Evolutionary conservation across 2,888 invertebrate genomes (phyloP).

Genomic region (Nemotelus pantherinus): DNA sequence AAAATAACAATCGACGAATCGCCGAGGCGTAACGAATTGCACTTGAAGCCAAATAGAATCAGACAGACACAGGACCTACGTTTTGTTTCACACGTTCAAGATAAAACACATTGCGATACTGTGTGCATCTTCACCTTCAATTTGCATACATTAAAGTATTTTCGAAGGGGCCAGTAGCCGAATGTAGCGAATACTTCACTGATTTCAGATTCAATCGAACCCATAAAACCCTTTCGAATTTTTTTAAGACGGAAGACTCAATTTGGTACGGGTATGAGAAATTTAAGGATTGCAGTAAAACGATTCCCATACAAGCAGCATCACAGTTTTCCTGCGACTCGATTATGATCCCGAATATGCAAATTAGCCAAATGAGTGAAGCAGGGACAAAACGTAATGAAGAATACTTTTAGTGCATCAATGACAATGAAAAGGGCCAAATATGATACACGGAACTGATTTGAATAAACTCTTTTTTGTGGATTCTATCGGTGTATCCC

Average conservation of each 20-base stretch:
- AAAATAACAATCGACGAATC: constrained; percentile 45
- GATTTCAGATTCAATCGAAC: constrained; percentile 17
- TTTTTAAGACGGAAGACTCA: not conserved
- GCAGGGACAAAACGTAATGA: not conserved
- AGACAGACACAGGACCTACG: not conserved
- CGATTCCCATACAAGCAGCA: constrained; percentile 7
- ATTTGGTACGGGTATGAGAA: constrained; percentile 12
- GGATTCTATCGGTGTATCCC: too few relatives aligned
- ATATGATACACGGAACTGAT: constrained; percentile 49
- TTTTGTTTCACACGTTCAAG: constrained; percentile 36
- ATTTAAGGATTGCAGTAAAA: constrained; percentile 5
- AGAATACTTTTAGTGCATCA: constrained; percentile 31
- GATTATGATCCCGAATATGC: constrained; percentile 48
- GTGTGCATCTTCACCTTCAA: constrained; percentile 47
- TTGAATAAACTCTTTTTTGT: constrained; percentile 41
- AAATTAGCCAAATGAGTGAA: constrained; percentile 42
- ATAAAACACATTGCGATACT: constrained; percentile 25
- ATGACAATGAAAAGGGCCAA: constrained; percentile 39
- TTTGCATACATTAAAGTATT: constrained; percentile 45
- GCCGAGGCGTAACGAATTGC: constrained; percentile 49
- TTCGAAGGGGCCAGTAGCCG: constrained; percentile 12
- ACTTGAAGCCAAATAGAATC: constrained; percentile 26
- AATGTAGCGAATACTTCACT: constrained; percentile 2
- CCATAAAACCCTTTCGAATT: constrained; percentile 16
- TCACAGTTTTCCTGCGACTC: constrained; percentile 37